Evolutionary conservation across 2,797 vertebrate genomes (phyloP).

Genomic region (Rhinogobio ventralis): DNA sequence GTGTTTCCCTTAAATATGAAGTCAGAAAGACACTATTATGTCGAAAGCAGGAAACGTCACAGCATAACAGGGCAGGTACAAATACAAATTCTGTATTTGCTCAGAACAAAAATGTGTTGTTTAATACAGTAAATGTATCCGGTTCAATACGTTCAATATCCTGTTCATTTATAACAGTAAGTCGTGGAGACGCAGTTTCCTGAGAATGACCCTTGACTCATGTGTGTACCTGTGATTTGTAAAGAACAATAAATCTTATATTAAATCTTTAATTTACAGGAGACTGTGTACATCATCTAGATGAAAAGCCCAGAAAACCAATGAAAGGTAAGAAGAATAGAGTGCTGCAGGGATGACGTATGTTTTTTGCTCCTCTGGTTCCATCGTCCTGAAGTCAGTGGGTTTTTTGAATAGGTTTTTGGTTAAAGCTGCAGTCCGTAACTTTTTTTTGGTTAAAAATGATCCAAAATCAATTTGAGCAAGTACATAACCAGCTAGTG

Average conservation of each 20-base stretch:
- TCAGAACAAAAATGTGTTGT: not conserved
- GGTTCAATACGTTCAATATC: not conserved
- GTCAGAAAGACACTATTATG: not conserved
- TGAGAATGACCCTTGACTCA: not conserved
- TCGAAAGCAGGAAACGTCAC: not conserved
- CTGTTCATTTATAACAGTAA: not conserved
- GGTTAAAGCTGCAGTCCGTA: not conserved
- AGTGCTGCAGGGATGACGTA: not conserved
- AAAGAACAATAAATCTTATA: not conserved
- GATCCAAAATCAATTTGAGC: too few species aligned
- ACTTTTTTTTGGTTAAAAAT: too few species aligned
- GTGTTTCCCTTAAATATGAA: not conserved
- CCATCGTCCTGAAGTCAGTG: not conserved
- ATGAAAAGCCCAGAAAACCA: not conserved
- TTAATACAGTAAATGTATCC: not conserved
- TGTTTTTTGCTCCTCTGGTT: not conserved
- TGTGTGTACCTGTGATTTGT: not conserved
- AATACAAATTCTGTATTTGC: not conserved
- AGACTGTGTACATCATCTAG: slow-evolving; percentile 10
- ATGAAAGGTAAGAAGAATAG: not conserved
- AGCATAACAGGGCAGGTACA: not conserved
- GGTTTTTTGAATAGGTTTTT: not conserved
- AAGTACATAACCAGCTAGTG: too few species aligned
- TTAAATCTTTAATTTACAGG: slow-evolving; percentile 8
- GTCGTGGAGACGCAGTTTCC: not conserved